Conservation (phyloP, 2,888 invertebrate species). For the Scrobipalpa atriplicella region DNA sequence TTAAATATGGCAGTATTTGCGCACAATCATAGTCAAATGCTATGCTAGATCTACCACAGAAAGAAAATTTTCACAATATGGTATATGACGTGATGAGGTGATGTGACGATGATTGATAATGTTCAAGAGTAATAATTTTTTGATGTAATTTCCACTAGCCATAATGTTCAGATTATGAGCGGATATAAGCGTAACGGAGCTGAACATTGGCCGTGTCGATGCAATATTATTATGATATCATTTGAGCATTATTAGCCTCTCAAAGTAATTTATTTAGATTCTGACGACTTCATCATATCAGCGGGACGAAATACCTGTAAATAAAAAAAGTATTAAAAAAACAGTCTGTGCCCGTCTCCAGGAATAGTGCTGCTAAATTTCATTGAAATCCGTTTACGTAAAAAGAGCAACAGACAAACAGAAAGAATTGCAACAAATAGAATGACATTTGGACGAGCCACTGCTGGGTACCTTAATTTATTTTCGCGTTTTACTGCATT, state of each 20-base stretch:
- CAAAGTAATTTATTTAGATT: conserved; percentile 39
- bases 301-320: conserved; percentile 57
- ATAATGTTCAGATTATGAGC: conserved; percentile 20
- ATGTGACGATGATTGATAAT: not conserved
- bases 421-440: too few relatives aligned
- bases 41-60: not conserved
- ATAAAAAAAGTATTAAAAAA: conserved; percentile 24
- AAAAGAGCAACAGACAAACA: too few relatives aligned
- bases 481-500: too few relatives aligned
- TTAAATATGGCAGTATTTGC: not conserved
- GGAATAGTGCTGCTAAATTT: too few relatives aligned
- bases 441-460: too few relatives aligned
- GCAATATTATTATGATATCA: conserved; percentile 19
- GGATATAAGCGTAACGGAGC: conserved; percentile 26
- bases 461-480: too few relatives aligned
- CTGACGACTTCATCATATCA: conserved; percentile 43
- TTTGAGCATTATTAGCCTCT: conserved; percentile 34
- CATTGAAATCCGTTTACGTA: too few relatives aligned
- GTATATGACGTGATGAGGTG: not conserved
- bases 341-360: too few relatives aligned
- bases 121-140: not conserved
- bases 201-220: conserved; percentile 17
- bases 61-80: not conserved
- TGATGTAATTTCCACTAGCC: conserved; percentile 26
- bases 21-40: not conserved